Evolutionary conservation across 2,797 vertebrate species (phyloP).

Genomic region (Thalassophryne amazonica): DNA sequence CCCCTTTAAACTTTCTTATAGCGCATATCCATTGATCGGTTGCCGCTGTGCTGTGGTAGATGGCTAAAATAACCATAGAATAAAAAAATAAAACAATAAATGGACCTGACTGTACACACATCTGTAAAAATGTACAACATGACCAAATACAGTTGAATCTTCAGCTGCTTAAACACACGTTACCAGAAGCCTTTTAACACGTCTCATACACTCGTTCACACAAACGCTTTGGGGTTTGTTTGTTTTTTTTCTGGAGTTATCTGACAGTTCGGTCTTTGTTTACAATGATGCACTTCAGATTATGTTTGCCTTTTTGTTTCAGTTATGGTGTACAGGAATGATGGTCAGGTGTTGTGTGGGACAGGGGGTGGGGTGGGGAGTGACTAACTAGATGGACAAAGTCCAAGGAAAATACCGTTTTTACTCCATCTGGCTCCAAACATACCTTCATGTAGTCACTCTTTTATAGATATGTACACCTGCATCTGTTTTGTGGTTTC

Average conservation of each 20-base stretch:
- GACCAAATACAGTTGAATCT: conserved; percentile 54
- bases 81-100: no score
- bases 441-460: conserved; percentile 40
- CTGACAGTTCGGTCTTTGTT: conserved; percentile 67
- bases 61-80: no score
- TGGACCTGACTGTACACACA: no score
- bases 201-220: conserved; percentile 5
- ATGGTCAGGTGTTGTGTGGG: no score
- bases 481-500: conserved; percentile 43
- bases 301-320: conserved; percentile 35
- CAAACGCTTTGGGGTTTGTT: no score
- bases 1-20: no score
- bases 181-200: conserved; percentile 61
- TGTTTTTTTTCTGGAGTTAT: no score
- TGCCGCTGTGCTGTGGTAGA: no score
- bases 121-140: conserved; percentile 48
- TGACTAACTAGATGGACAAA: conserved; percentile 2
- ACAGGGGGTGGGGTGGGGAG: no score
- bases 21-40: no score
- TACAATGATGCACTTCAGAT: conserved; percentile 63
- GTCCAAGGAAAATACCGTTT: conserved; percentile 28
- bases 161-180: conserved; percentile 43
- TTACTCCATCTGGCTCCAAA: conserved; percentile 26
- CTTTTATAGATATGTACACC: conserved; percentile 64
- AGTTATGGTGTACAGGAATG: conserved; percentile 30